Evolutionary conservation across 2,797 vertebrate genomes (phyloP).

Genomic region (Poeciliopsis gracilis): DNA sequence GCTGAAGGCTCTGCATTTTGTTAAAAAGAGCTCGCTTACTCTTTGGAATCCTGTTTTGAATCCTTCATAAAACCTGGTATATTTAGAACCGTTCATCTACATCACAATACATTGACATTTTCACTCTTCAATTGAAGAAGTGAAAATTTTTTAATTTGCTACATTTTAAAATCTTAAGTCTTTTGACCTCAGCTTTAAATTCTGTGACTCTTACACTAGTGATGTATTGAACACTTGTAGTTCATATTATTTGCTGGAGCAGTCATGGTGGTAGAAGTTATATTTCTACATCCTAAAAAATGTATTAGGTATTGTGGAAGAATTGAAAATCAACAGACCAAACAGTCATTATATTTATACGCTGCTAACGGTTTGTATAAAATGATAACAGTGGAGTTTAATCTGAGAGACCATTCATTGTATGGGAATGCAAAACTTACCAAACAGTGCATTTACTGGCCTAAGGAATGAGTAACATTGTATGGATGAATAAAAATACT

Average conservation of each 20-base stretch:
- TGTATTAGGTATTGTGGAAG: neutral
- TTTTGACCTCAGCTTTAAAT: neutral
- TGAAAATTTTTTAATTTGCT: no score
- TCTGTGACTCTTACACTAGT: neutral
- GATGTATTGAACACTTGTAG: neutral
- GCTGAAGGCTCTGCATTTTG: slow-evolving; percentile 51
- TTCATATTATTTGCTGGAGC: neutral
- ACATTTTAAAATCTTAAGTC: neutral
- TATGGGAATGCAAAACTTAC: neutral
- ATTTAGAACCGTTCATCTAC: neutral
- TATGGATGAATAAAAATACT: neutral
- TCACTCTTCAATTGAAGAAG: neutral
- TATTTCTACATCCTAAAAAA: neutral
- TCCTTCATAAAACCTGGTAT: neutral
- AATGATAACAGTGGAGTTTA: neutral
- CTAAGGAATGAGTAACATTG: neutral
- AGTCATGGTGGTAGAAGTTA: neutral
- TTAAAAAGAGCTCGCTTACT: slow-evolving; percentile 38
- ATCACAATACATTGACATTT: neutral
- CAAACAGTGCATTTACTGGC: neutral
- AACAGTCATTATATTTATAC: neutral
- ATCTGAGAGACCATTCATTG: neutral
- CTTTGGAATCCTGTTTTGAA: slow-evolving; percentile 44
- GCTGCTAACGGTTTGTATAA: neutral
- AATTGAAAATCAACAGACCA: neutral